A percentile compares a stretch with the other conserved stretches of the same genome.
Evolutionary conservation across 2,113 vertebrate genomes (phyloP).

Genomic region (Albula goreensis): DNA sequence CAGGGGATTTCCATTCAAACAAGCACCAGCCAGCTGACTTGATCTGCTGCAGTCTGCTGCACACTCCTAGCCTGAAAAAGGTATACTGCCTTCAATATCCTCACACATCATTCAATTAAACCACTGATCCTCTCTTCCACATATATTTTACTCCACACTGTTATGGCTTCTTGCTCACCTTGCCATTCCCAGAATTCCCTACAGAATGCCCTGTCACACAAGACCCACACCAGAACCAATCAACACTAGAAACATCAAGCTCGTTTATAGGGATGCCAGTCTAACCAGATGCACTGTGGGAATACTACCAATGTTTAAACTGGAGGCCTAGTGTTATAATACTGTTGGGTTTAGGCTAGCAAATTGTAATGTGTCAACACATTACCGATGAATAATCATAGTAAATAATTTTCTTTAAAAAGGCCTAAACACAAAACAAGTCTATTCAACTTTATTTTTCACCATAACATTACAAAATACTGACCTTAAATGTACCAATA

Average conservation of each 20-base stretch:
- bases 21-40: not conserved
- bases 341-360: not conserved
- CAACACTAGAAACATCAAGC: not conserved
- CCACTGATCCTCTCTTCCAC: no score
- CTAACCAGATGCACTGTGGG: not conserved
- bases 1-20: not conserved
- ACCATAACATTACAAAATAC: not conserved
- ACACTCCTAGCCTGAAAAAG: not conserved
- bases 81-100: not conserved
- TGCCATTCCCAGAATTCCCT: not conserved
- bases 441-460: not conserved
- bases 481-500: not conserved
- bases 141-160: not conserved
- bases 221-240: not conserved
- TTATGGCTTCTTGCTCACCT: not conserved
- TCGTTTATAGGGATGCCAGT: not conserved
- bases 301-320: no score
- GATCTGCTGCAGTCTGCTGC: not conserved
- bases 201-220: not conserved
- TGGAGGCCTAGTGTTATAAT: not conserved
- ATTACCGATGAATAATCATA: not conserved
- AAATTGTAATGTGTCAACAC: not conserved
- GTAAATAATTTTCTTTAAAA: not conserved
- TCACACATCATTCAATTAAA: not conserved
- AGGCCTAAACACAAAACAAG: not conserved